A percentile compares a stretch with the other conserved stretches of the same genome.
These are phyloP conservation scores for Cranoglanis bouderius DNA, from an alignment of 2,113 vertebrate species.

Conservation along the genomic window DNA sequence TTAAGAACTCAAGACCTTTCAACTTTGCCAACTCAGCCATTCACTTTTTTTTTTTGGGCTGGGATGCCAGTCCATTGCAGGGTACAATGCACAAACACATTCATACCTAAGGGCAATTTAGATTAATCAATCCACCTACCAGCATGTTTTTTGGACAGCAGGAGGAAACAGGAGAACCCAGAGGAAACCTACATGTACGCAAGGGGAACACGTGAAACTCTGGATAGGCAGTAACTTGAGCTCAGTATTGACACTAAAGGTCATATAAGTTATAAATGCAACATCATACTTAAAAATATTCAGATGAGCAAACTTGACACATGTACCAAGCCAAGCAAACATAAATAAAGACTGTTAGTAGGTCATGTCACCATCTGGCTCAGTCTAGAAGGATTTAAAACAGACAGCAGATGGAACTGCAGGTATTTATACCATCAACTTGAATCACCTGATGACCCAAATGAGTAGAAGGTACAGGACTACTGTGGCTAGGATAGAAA, in stretches of 20 bases:
- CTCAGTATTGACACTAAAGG: background rate
- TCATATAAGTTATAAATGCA: background rate
- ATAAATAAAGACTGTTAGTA: conserved; percentile 20
- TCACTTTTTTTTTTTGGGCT: background rate
- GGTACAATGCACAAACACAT: background rate
- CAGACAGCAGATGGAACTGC: conserved; percentile 33
- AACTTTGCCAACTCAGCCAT: background rate
- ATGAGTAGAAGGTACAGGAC: conserved; percentile 44
- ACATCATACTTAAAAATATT: background rate
- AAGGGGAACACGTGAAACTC: background rate
- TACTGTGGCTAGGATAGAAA: conserved; percentile 58
- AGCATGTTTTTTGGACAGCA: background rate
- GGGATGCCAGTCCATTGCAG: background rate
- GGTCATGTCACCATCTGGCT: conserved; percentile 29
- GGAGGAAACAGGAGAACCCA: too few relatives aligned
- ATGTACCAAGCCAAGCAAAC: conserved; percentile 31
- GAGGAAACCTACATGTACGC: background rate
- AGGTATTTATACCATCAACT: conserved; percentile 32
- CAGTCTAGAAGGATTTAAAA: conserved; percentile 16
- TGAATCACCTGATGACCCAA: conserved; percentile 27
- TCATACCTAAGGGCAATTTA: background rate
- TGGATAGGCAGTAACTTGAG: background rate
- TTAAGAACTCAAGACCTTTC: background rate
- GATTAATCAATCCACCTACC: background rate
- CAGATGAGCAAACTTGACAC: background rate